Conservation (phyloP, 1,140 invertebrate genomes). For the Augochlora pura region DNA sequence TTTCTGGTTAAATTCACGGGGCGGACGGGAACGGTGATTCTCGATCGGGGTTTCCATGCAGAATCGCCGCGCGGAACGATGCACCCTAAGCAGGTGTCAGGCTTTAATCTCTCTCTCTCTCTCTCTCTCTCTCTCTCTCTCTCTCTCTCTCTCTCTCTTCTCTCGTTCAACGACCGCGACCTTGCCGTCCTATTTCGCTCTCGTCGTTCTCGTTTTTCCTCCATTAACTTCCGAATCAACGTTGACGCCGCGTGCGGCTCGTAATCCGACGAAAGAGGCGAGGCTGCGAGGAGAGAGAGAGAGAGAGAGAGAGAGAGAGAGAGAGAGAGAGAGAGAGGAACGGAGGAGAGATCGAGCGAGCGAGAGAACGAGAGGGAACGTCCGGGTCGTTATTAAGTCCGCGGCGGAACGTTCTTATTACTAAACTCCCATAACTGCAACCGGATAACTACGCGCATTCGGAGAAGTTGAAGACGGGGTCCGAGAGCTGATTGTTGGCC, state of each 20-base stretch:
- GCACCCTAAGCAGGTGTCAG: neutral
- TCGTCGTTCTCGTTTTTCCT: conserved; percentile 29
- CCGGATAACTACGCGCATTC: neutral
- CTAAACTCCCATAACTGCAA: conserved; percentile 5
- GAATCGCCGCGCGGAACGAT: neutral
- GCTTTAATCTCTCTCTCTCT: too few relatives aligned
- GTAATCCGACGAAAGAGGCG: conserved; percentile 12
- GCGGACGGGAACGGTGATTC: neutral
- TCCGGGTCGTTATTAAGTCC: neutral
- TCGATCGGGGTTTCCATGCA: neutral
- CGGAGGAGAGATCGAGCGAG: too few relatives aligned
- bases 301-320: neutral
- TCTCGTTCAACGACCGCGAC: conserved; percentile 64
- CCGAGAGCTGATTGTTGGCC: too few relatives aligned
- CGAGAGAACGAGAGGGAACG: neutral
- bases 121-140: too few relatives aligned
- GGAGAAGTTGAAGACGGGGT: neutral
- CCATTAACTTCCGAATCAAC: conserved; percentile 69
- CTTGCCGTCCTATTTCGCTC: conserved; percentile 55
- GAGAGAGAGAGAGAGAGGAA: neutral
- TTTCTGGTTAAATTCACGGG: too few relatives aligned
- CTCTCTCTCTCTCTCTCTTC: conserved; percentile 7
- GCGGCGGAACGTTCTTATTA: neutral
- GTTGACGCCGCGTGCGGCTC: conserved; percentile 35
- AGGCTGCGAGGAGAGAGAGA: neutral